A percentile compares a stretch with the other conserved stretches of the same genome.
phyloP scores from a whole-genome alignment of 2,797 vertebrate genomes.

The Mus spretus region DNA sequence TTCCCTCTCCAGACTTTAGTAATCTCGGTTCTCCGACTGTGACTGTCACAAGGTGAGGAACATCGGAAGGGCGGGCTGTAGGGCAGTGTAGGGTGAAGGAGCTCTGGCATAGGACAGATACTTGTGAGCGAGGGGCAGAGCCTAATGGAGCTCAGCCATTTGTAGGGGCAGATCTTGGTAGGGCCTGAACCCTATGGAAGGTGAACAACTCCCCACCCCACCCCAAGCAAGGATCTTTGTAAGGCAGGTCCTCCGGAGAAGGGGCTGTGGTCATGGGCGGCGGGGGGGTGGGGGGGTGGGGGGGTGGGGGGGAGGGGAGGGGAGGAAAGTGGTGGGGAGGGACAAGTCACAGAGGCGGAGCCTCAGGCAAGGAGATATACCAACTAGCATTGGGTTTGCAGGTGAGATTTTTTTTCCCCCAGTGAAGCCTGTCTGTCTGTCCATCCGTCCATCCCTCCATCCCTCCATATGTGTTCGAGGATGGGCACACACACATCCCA shows the following conservation, averaged over 20 bases:
- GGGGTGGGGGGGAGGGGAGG: too few relatives aligned
- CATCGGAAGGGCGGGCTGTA: not conserved
- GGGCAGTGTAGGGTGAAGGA: not conserved
- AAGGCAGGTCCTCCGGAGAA: not conserved
- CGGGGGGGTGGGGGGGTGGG: too few relatives aligned
- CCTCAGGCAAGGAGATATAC: too few relatives aligned
- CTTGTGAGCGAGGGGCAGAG: not conserved
- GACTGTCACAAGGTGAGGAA: not conserved
- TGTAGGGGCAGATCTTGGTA: not conserved
- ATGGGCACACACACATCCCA: too few relatives aligned
- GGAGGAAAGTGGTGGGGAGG: not conserved
- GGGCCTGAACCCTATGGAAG: not conserved
- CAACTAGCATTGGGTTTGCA: not conserved
- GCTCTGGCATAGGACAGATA: not conserved
- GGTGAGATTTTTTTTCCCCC: not conserved
- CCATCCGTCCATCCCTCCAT: too few relatives aligned
- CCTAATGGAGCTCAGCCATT: too few relatives aligned
- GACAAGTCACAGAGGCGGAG: not conserved
- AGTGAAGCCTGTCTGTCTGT: too few relatives aligned
- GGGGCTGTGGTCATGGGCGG: not conserved
- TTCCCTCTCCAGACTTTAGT: not conserved
- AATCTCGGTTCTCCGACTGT: not conserved
- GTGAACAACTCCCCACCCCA: not conserved
- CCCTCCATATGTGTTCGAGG: too few relatives aligned
- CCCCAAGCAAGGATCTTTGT: not conserved